A percentile compares a stretch with the other conserved stretches of the same genome.
Evolutionary conservation across 1,140 invertebrate species (phyloP).

Genomic region (Papilio polytes): DNA sequence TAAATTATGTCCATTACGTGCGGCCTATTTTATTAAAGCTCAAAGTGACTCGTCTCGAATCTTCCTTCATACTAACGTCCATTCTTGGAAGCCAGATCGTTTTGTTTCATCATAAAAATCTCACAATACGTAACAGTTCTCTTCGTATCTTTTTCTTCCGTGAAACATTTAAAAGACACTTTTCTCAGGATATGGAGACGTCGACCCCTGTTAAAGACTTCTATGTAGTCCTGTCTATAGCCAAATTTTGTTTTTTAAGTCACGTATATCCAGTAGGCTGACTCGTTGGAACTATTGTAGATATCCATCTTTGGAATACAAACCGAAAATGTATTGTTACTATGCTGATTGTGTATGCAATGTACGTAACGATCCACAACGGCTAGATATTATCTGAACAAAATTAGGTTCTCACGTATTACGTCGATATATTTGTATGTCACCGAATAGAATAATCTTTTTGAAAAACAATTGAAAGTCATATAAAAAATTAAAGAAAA

Average conservation of each 20-base stretch:
- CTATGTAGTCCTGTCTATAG: neutral
- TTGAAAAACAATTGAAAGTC: no score
- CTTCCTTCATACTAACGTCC: constrained; percentile 34
- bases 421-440: neutral
- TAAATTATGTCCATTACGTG: constrained; percentile 36
- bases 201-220: constrained; percentile 66
- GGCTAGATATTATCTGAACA: neutral
- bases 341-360: constrained; percentile 11
- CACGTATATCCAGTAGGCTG: neutral
- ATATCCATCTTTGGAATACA: constrained; percentile 17
- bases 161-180: constrained; percentile 57
- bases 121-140: constrained; percentile 49
- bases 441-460: neutral
- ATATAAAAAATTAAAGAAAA: no score
- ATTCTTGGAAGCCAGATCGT: constrained; percentile 48
- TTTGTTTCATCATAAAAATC: constrained; percentile 45
- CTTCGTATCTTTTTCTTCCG: constrained; percentile 52
- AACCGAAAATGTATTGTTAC: constrained; percentile 14
- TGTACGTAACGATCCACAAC: constrained; percentile 19
- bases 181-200: constrained; percentile 65
- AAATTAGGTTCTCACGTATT: constrained; percentile 6
- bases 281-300: neutral
- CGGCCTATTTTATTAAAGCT: constrained; percentile 27
- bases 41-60: constrained; percentile 18
- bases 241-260: constrained; percentile 7